Conservation (phyloP, 2,797 vertebrate genomes). For the Borostomias antarcticus region DNA sequence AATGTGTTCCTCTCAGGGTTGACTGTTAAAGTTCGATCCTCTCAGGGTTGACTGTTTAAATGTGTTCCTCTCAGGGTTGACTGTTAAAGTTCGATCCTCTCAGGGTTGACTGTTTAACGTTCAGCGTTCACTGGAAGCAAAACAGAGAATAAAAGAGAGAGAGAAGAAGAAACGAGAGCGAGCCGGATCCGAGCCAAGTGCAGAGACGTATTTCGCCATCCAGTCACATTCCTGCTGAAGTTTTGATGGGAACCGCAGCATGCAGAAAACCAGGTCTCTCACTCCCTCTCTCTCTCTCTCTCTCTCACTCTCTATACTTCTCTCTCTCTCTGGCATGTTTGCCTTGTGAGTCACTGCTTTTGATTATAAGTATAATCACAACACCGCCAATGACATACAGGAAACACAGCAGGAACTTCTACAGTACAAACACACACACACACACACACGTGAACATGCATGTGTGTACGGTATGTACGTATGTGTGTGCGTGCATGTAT, state of each 20-base stretch:
- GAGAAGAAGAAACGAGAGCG: slow-evolving; percentile 11
- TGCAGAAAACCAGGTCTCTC: slow-evolving; percentile 9
- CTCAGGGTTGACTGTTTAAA: too few relatives aligned
- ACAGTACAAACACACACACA: not conserved
- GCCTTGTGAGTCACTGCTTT: slow-evolving; percentile 51
- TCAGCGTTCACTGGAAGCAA: too few relatives aligned
- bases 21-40: too few relatives aligned
- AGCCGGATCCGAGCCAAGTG: slow-evolving; percentile 22
- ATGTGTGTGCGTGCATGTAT: not conserved
- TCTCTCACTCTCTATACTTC: not conserved
- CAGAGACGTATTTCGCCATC: slow-evolving; percentile 42
- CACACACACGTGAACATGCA: slow-evolving; percentile 7
- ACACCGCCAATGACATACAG: slow-evolving; percentile 41
- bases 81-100: too few relatives aligned
- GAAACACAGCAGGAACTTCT: slow-evolving; percentile 53
- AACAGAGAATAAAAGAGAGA: slow-evolving; percentile 9
- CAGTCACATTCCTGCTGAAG: slow-evolving; percentile 51
- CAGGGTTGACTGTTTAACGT: too few relatives aligned
- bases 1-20: too few relatives aligned
- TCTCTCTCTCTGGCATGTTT: slow-evolving; percentile 43
- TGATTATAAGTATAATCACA: slow-evolving; percentile 54
- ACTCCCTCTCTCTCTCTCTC: not conserved
- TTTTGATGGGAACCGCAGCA: slow-evolving; percentile 51
- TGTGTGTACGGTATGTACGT: not conserved
- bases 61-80: too few relatives aligned